Evolutionary conservation across 2,113 vertebrate species (phyloP), one percentile per base, ranked within the genome.

Genomic region (Bombycilla garrulus): DNA sequence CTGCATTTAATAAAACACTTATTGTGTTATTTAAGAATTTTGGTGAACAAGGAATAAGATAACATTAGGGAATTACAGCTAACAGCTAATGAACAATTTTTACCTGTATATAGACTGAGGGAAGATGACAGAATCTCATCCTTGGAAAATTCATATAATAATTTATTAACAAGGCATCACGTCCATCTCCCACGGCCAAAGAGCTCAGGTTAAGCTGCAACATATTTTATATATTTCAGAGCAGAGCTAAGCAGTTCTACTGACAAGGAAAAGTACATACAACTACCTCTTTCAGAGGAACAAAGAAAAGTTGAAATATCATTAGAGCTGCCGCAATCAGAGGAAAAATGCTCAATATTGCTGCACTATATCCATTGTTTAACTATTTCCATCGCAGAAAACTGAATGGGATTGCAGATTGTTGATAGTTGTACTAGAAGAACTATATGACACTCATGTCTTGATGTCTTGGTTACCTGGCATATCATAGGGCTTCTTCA

Each of bases 261-360:
- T 69, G 57, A 85, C 28, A 62, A 36, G 20, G 29, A 51, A 54
- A 94, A 62, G 87, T 48, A 91, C 22, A 38, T 45, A 96, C 60
- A 95, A 73, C 53, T 72, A 8, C 50, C 33, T 79, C 23, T 42
- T 92, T 62, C 56, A 89, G 24, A 25, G 23, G 17, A 57, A 60
- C 18, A n/a, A 84, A 25, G 12, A 81, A 29, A 78, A 77, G 54
- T 25, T 94, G 45, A 38, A 88, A 91, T 80, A 90, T 36, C 73
- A 53, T 6, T 80, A 33, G 8, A 92, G 28, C 10, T 24, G 57
- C 33, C 85, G 19, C 10, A 73, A 25, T n/a, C n/a, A 56, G 14
- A 85, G 73, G 33, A 58, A 79, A 54, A 42, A 48, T 21, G 29
- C 26, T 58, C 36, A 2, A 3, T 25, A 40, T 48, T 71, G 22